Evolutionary conservation across 2,797 vertebrate genomes (phyloP).

Genomic region (Novumbra hubbsi): DNA sequence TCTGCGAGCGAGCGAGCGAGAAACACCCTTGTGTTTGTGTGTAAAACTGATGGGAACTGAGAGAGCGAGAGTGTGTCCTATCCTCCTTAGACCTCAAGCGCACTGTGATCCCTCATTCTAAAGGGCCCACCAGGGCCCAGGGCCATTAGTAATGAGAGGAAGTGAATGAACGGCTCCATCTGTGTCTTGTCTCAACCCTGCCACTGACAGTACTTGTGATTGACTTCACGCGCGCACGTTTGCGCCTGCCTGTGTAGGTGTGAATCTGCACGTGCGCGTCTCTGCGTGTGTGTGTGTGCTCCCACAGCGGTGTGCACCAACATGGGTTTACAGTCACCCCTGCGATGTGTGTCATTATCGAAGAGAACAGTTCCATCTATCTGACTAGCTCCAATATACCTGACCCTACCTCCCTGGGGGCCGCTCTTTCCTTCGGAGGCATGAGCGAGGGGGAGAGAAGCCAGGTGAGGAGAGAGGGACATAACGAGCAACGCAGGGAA

Average conservation of each 20-base stretch:
- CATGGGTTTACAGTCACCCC: conserved; percentile 10
- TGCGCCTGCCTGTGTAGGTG: neutral
- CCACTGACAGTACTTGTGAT: neutral
- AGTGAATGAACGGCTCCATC: conserved; percentile 19
- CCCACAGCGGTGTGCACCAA: neutral
- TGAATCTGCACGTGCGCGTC: neutral
- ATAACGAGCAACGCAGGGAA: neutral
- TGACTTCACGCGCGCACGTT: too few relatives aligned
- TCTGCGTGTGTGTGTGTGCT: neutral
- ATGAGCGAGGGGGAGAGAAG: neutral
- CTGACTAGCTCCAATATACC: conserved; percentile 3
- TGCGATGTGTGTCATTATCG: conserved; percentile 11
- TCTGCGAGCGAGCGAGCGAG: neutral
- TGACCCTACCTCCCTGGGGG: neutral
- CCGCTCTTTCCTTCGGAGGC: neutral
- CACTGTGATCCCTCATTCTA: conserved; percentile 15
- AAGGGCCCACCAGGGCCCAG: conserved; percentile 13
- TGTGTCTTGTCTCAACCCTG: conserved; percentile 8
- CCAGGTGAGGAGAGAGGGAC: neutral
- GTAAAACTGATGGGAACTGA: neutral
- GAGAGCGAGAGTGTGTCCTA: neutral
- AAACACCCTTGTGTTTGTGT: neutral
- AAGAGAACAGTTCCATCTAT: conserved; percentile 5
- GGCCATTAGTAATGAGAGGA: conserved; percentile 15
- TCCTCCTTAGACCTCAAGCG: conserved; percentile 14